A percentile compares a stretch with the other conserved stretches of the same genome.
These are phyloP conservation scores for Lycia hirtaria DNA, from an alignment of 2,888 invertebrate genomes.

Conservation along the genomic window DNA sequence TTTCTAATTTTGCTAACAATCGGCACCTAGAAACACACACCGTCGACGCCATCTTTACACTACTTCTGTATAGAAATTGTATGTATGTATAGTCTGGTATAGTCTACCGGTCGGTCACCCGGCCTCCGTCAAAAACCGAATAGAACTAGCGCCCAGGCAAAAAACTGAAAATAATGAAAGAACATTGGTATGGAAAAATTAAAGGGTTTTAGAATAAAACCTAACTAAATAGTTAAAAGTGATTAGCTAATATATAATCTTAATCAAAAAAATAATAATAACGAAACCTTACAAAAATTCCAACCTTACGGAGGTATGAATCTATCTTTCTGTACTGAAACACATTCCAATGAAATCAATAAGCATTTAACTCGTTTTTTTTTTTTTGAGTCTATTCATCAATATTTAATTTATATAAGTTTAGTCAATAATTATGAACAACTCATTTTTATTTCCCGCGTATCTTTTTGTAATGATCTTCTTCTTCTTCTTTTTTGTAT, in stretches of 20 bases:
- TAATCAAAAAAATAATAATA: no score
- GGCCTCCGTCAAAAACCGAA: slow-evolving; percentile 49
- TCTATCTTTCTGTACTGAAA: background rate
- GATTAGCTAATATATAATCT: no score
- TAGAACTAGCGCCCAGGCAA: slow-evolving; percentile 42
- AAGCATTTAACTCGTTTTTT: no score
- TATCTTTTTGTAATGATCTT: background rate
- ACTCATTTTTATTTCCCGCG: background rate
- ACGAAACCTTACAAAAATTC: no score
- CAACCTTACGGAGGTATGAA: no score
- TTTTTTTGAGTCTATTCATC: no score
- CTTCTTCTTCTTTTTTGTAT: no score
- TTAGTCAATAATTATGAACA: background rate
- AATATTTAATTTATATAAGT: no score
- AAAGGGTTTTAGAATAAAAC: no score
- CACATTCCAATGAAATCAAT: background rate
- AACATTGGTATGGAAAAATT: background rate
- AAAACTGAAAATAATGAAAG: background rate
- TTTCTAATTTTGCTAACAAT: slow-evolving; percentile 86
- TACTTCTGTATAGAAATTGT: slow-evolving; percentile 52
- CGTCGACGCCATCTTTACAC: slow-evolving; percentile 87
- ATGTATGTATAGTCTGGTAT: slow-evolving; percentile 42
- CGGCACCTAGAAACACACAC: slow-evolving; percentile 86
- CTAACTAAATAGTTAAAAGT: no score
- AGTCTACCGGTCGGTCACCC: slow-evolving; percentile 42